Evolutionary conservation across 2,888 invertebrate species (phyloP).

Genomic region (Amblyjoppa fuscipennis): DNA sequence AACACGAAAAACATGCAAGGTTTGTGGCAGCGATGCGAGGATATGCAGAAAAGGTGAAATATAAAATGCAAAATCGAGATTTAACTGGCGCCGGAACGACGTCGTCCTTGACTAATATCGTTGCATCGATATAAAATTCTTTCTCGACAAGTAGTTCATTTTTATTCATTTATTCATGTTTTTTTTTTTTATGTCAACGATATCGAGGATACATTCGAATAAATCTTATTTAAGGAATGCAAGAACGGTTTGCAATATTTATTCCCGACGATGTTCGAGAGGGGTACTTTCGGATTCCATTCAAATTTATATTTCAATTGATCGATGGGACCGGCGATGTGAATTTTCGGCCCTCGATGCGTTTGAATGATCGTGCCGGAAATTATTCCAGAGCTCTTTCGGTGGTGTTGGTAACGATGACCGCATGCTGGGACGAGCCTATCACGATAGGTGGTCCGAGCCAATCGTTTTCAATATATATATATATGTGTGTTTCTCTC

Average conservation of each 20-base stretch:
- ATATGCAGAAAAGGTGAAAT: neutral
- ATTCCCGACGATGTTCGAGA: neutral
- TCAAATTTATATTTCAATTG: conserved; percentile 15
- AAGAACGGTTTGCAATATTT: conserved; percentile 3
- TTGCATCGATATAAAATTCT: conserved; percentile 1
- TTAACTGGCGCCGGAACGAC: neutral
- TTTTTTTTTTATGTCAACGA: neutral
- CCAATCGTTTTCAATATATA: conserved; percentile 40
- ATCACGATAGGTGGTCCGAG: conserved; percentile 26
- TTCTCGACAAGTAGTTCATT: conserved; percentile 16
- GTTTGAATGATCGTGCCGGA: conserved; percentile 55
- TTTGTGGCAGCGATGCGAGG: neutral
- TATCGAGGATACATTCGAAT: neutral
- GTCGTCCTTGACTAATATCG: conserved; percentile 26
- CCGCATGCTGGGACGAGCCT: conserved; percentile 16
- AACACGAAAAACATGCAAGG: neutral
- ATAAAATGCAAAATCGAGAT: conserved; percentile 24
- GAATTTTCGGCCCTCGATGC: conserved; percentile 36
- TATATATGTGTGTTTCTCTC: conserved; percentile 3
- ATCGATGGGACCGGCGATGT: conserved; percentile 10
- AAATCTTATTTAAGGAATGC: neutral
- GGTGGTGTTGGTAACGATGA: conserved; percentile 26
- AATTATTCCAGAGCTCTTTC: conserved; percentile 53
- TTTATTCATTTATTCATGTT: neutral
- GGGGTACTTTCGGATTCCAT: neutral